These are phyloP conservation scores for Ptilodon capucinus DNA, from an alignment of 2,888 invertebrate genomes.

Conservation along the genomic window DNA sequence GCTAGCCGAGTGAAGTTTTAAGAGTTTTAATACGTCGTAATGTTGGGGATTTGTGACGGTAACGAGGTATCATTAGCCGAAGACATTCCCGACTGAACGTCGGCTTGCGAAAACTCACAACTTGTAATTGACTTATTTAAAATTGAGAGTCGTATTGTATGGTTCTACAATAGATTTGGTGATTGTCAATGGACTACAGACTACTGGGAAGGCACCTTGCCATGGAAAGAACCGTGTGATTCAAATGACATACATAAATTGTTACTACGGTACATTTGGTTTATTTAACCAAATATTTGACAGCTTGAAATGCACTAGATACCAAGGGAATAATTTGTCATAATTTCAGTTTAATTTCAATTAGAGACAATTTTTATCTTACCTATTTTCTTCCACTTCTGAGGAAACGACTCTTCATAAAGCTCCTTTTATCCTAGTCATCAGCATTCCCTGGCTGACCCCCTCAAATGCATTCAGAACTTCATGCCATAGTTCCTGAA, in stretches of 20 bases:
- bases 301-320: no score
- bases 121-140: constrained; percentile 52
- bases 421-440: no score
- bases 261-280: no score
- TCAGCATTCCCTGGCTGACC: no score
- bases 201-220: background rate
- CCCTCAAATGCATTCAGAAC: no score
- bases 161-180: constrained; percentile 20
- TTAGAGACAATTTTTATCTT: no score
- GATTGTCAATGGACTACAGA: background rate
- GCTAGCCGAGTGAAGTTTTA: constrained; percentile 71
- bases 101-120: constrained; percentile 48
- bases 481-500: no score
- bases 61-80: constrained; percentile 72
- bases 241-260: background rate
- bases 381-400: no score
- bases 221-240: background rate
- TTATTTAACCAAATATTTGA: no score
- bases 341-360: no score
- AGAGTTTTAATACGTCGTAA: constrained; percentile 80
- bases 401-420: no score
- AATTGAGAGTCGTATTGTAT: constrained; percentile 45
- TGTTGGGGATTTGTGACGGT: constrained; percentile 77
- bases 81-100: constrained; percentile 50
- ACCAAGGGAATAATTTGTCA: no score